A percentile compares a stretch with the other conserved stretches of the same genome.
These are phyloP conservation scores for Sula dactylatra DNA, from an alignment of 2,113 vertebrate genomes.

Conservation along the genomic window DNA sequence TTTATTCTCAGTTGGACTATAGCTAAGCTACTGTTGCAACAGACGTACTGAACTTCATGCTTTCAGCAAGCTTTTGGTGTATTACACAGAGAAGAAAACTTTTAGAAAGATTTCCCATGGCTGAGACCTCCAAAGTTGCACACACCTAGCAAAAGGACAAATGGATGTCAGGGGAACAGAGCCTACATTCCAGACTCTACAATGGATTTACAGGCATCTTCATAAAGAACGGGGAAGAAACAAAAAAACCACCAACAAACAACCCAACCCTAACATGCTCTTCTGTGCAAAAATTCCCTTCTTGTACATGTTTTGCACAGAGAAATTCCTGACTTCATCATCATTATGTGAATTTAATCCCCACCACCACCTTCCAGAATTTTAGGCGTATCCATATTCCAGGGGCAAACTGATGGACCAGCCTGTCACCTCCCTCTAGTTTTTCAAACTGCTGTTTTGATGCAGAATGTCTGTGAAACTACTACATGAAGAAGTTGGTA, in stretches of 20 bases:
- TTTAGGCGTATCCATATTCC: background rate
- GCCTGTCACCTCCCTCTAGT: background rate
- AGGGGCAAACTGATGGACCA: background rate
- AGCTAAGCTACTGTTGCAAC: background rate
- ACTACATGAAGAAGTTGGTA: background rate
- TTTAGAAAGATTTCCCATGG: background rate
- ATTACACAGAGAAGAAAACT: background rate
- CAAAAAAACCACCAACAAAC: background rate
- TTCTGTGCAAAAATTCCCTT: background rate
- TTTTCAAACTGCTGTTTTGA: background rate
- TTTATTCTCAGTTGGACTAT: background rate
- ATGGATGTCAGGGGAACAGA: background rate
- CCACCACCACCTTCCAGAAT: background rate
- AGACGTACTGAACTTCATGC: background rate
- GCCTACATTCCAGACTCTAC: background rate
- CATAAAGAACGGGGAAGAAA: background rate
- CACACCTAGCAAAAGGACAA: background rate
- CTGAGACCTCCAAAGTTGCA: background rate
- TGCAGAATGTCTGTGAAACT: background rate
- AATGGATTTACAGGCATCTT: background rate
- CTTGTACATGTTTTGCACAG: background rate
- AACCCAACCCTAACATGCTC: background rate
- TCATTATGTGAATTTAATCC: background rate
- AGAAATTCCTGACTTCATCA: background rate
- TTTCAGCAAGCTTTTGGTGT: background rate